These are phyloP conservation scores for Aepyceros melampus DNA, from an alignment of 2,113 vertebrate species.

Conservation along the genomic window DNA sequence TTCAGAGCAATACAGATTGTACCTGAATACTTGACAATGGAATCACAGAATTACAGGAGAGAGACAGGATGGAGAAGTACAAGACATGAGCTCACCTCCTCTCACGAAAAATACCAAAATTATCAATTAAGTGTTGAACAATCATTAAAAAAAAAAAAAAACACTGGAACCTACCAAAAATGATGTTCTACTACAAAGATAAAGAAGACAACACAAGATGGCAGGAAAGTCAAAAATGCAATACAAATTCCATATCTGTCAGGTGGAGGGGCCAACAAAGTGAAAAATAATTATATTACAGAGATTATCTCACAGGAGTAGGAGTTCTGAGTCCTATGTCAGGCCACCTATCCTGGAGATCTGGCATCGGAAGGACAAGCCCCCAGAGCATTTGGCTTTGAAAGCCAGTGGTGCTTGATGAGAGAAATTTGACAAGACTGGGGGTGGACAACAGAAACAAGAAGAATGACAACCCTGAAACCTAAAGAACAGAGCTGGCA, in stretches of 20 bases:
- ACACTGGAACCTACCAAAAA: neutral
- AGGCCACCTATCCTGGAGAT: neutral
- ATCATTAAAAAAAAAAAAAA: neutral
- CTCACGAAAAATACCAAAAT: neutral
- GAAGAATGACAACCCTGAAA: neutral
- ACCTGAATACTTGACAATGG: neutral
- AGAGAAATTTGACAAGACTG: neutral
- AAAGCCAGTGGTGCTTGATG: neutral
- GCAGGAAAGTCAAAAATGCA: neutral
- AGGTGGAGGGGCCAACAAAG: neutral
- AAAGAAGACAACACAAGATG: neutral
- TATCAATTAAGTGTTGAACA: neutral
- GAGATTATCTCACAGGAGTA: neutral
- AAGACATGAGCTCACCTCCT: neutral
- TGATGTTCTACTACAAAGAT: neutral
- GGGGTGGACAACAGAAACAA: neutral
- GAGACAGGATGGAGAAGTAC: neutral
- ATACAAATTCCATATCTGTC: neutral
- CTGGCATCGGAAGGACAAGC: accelerated
- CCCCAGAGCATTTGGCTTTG: neutral
- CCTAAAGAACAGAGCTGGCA: neutral
- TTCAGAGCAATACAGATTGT: neutral
- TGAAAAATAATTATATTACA: neutral
- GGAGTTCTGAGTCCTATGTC: neutral
- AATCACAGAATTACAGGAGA: neutral